These are phyloP conservation scores for Dasypus novemcinctus DNA, from an alignment of 2,113 vertebrate genomes.

Conservation along the genomic window DNA sequence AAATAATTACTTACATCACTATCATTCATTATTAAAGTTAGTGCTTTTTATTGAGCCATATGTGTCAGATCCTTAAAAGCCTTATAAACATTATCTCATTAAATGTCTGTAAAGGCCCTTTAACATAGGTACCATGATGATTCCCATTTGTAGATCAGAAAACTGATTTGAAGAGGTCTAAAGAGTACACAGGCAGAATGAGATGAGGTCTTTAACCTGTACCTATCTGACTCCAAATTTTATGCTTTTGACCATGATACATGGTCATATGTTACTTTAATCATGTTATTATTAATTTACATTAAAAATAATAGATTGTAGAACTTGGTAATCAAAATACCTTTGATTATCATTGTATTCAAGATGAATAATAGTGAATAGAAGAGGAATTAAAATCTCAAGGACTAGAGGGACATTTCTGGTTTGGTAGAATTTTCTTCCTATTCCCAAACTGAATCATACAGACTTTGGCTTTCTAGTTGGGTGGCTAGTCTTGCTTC, in stretches of 20 bases:
- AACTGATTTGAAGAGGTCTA: not conserved
- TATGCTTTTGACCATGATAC: not conserved
- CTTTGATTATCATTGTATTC: not conserved
- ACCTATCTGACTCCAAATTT: not conserved
- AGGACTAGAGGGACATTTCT: not conserved
- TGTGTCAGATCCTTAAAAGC: not conserved
- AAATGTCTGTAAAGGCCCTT: fast-evolving
- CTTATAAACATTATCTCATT: not conserved
- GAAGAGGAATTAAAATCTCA: not conserved
- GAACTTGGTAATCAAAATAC: not conserved
- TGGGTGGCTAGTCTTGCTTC: not conserved
- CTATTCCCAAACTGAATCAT: not conserved
- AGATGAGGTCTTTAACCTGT: not conserved
- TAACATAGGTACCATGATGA: not conserved
- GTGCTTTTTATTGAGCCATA: not conserved
- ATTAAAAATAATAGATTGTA: not conserved
- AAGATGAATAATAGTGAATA: not conserved
- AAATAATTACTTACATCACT: not conserved
- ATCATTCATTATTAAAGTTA: not conserved
- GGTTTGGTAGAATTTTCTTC: not conserved
- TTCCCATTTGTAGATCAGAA: not conserved
- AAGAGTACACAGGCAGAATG: not conserved
- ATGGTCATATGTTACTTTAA: too few relatives aligned
- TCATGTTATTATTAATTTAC: not conserved
- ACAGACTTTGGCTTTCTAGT: not conserved